Conservation (phyloP, 1,140 invertebrate species). For the Brachionus rotundiformis region DNA sequence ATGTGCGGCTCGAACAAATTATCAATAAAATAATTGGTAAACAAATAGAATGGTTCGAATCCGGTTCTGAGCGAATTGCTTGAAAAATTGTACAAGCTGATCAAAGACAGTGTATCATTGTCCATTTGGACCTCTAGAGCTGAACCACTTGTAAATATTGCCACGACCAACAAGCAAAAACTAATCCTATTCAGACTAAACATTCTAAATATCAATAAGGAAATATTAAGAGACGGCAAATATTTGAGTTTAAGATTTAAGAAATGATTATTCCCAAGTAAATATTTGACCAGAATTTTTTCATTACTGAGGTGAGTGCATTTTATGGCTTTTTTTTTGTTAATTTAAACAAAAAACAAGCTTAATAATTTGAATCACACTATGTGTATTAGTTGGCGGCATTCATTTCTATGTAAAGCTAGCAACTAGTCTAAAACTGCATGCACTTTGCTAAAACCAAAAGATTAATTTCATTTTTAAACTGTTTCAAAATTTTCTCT, state of each 20-base stretch:
- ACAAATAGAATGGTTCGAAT: slow-evolving; percentile 36
- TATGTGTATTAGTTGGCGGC: background rate
- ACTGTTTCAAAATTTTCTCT: slow-evolving; percentile 20
- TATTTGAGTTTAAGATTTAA: slow-evolving; percentile 13
- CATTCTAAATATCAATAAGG: slow-evolving; percentile 20
- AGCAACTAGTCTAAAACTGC: slow-evolving; percentile 1
- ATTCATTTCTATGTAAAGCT: slow-evolving; percentile 1
- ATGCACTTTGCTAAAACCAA: background rate
- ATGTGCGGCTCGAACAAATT: slow-evolving; percentile 20
- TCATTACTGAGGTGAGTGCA: background rate
- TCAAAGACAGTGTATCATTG: background rate
- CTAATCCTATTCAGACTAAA: slow-evolving; percentile 31
- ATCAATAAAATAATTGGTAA: slow-evolving; percentile 42
- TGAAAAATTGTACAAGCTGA: background rate
- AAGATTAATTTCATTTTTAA: background rate
- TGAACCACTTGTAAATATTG: background rate
- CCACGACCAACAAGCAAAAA: background rate
- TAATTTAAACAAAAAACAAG: slow-evolving; percentile 7
- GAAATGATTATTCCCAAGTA: background rate
- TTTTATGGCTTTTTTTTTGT: background rate
- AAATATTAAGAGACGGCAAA: slow-evolving; percentile 14
- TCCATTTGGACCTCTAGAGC: background rate
- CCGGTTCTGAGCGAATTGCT: slow-evolving; percentile 8
- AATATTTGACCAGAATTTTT: slow-evolving; percentile 32
- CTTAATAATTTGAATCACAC: slow-evolving; percentile 14